These are phyloP conservation scores for Bovichtus variegatus DNA, from an alignment of 2,797 vertebrate genomes.

Conservation along the genomic window DNA sequence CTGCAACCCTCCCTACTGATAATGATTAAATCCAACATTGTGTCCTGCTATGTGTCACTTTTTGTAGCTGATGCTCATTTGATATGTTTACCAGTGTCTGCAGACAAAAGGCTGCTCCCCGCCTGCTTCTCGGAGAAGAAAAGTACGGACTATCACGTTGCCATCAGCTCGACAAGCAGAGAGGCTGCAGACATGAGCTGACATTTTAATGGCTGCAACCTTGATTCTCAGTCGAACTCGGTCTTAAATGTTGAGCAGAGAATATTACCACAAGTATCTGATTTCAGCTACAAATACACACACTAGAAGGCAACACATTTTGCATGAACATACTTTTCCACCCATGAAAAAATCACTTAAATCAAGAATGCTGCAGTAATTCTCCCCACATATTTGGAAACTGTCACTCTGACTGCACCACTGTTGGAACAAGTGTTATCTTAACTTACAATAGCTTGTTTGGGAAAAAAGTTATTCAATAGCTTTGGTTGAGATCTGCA, in stretches of 20 bases:
- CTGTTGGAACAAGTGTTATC: conserved; percentile 67
- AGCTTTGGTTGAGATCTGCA: conserved; percentile 43
- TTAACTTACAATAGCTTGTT: conserved; percentile 68
- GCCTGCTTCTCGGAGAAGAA: conserved; percentile 27
- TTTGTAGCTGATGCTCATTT: conserved; percentile 34
- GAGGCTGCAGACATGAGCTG: conserved; percentile 61
- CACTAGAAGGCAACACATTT: conserved; percentile 10
- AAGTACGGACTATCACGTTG: conserved; percentile 57
- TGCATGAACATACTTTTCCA: conserved; percentile 4
- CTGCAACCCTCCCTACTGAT: conserved; percentile 24
- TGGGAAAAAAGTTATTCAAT: conserved; percentile 51
- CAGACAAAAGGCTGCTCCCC: conserved; percentile 43
- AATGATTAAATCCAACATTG: conserved; percentile 35
- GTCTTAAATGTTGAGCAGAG: conserved; percentile 22
- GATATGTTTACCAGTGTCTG: conserved; percentile 50
- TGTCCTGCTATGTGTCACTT: conserved; percentile 20
- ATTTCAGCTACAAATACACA: conserved; percentile 45
- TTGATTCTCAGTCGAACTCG: conserved; percentile 21
- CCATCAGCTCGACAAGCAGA: conserved; percentile 46
- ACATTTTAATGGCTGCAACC: conserved; percentile 66
- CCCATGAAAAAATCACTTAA: conserved; percentile 25
- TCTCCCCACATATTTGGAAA: conserved; percentile 50
- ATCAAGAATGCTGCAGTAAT: conserved; percentile 52
- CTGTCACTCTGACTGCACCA: conserved; percentile 35
- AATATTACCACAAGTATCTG: conserved; percentile 44